Percentiles rank a stretch among this genome's conserved stretches.
Conservation (phyloP, 2,113 vertebrate species). For the Engraulis encrasicolus region DNA sequence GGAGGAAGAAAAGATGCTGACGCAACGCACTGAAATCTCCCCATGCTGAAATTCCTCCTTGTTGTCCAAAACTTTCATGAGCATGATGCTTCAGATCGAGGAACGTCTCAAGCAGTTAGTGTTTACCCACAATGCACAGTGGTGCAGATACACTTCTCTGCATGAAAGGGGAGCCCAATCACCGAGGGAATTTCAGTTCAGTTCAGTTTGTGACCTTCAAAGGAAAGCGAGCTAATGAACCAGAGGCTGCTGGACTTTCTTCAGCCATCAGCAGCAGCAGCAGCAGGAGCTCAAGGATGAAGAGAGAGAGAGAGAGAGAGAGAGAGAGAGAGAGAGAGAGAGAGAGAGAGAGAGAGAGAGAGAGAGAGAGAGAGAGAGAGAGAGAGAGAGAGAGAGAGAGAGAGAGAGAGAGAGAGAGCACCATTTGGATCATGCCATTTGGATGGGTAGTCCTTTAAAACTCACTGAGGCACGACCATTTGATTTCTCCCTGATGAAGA, state of each 20-base stretch:
- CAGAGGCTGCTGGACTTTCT: neutral
- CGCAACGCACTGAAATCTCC: neutral
- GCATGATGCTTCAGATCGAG: neutral
- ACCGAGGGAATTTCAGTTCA: neutral
- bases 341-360: too few relatives aligned
- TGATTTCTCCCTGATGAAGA: neutral
- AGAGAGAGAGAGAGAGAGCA: too few relatives aligned
- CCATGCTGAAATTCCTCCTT: neutral
- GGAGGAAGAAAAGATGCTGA: constrained; percentile 24
- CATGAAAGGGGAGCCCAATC: neutral
- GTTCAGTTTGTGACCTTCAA: neutral
- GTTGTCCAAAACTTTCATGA: constrained; percentile 6
- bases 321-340: too few relatives aligned
- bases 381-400: too few relatives aligned
- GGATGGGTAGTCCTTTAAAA: neutral
- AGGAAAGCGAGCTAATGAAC: neutral
- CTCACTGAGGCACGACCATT: neutral
- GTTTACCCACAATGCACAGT: neutral
- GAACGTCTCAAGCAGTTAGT: neutral
- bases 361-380: too few relatives aligned
- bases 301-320: too few relatives aligned
- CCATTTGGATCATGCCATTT: neutral
- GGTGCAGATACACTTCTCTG: neutral
- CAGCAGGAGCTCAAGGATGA: neutral
- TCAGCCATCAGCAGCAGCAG: neutral